These are phyloP conservation scores for Pygocentrus nattereri DNA, from an alignment of 2,797 vertebrate genomes.

Conservation along the genomic window DNA sequence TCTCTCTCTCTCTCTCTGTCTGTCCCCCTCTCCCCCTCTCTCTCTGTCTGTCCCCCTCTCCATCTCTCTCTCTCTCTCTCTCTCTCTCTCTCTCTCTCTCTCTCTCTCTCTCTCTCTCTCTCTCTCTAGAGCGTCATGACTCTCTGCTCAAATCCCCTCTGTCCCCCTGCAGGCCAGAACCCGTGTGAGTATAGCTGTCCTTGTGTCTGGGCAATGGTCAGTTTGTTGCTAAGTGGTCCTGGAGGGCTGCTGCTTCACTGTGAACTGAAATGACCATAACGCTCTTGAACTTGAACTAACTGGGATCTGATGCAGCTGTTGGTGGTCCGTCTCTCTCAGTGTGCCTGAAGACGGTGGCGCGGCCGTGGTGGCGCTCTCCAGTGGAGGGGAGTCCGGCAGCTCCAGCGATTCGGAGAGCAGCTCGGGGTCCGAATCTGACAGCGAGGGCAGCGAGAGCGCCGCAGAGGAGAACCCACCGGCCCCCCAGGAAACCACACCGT, in stretches of 20 bases:
- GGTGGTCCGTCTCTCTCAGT: slow-evolving; percentile 65
- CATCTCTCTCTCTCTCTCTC: background rate
- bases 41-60: no score
- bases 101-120: background rate
- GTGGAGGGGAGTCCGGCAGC: slow-evolving; percentile 80
- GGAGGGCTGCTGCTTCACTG: no score
- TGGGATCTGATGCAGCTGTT: no score
- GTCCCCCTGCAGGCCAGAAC: slow-evolving; percentile 71
- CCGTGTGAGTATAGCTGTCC: slow-evolving; percentile 87
- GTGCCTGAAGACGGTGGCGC: slow-evolving; percentile 71
- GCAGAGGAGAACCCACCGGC: slow-evolving; percentile 73
- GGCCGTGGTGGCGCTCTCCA: slow-evolving; percentile 82
- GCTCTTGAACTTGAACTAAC: no score
- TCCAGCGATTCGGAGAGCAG: slow-evolving; percentile 90
- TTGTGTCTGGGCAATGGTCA: no score
- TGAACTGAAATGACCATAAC: no score
- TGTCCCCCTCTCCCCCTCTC: background rate
- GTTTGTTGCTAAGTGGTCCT: no score
- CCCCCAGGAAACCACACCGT: slow-evolving; percentile 58
- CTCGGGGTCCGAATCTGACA: slow-evolving; percentile 83
- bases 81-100: background rate
- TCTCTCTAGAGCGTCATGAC: slow-evolving; percentile 75
- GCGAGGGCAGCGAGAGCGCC: slow-evolving; percentile 82
- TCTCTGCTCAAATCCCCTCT: slow-evolving; percentile 72
- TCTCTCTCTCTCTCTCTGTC: background rate